A percentile compares a stretch with the other conserved stretches of the same genome.
Conservation (phyloP, 2,888 invertebrate genomes). For the Amaurobius ferox region DNA sequence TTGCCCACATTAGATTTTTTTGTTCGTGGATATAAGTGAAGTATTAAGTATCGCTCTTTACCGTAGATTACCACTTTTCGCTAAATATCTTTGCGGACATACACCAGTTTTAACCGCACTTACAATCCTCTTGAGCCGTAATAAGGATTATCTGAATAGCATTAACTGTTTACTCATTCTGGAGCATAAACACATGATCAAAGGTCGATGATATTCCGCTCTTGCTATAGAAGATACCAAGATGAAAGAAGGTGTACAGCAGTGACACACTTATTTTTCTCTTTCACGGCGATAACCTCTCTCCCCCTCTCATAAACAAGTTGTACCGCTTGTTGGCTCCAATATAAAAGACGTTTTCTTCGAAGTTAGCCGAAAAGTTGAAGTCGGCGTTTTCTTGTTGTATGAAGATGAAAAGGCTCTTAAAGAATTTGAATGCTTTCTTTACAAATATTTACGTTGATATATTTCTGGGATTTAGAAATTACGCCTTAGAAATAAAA, state of each 20-base stretch:
- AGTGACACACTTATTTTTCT: not conserved
- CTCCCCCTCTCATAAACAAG: conserved; percentile 61
- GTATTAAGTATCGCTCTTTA: too few species aligned
- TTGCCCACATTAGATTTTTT: too few species aligned
- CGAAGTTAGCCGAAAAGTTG: not conserved
- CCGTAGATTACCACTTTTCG: too few species aligned
- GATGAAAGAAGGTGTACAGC: not conserved
- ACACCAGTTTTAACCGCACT: not conserved
- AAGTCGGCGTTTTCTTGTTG: conserved; percentile 19
- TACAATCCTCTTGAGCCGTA: not conserved
- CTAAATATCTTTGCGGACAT: too few species aligned
- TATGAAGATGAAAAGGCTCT: conserved; percentile 15
- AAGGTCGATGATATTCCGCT: not conserved
- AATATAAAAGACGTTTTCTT: conserved; percentile 15
- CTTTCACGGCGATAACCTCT: conserved; percentile 30
- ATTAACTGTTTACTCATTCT: not conserved
- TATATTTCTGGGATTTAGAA: not conserved
- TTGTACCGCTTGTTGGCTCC: conserved; percentile 49
- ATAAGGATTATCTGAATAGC: not conserved
- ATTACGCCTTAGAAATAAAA: not conserved
- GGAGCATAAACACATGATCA: not conserved
- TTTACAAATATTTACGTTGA: conserved; percentile 8
- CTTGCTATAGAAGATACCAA: not conserved
- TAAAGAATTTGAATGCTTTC: conserved; percentile 32
- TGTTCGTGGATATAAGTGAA: too few species aligned